Percentiles rank a stretch among this genome's conserved stretches.
phyloP scores from a whole-genome alignment of 2,797 vertebrate genomes.

The Clarias platycephalus region DNA sequence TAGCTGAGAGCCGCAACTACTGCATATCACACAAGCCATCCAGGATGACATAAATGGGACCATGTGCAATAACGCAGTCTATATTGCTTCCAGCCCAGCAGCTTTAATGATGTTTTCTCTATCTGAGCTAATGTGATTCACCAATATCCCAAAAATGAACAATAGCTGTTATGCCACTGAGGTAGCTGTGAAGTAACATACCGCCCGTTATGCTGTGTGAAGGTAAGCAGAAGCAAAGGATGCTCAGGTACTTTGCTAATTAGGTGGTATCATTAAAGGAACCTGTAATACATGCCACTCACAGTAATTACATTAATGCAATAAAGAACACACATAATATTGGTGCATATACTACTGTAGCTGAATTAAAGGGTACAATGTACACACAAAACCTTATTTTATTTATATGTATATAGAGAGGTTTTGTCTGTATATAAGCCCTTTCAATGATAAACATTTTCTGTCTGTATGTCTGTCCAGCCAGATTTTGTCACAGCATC shows the following conservation, averaged over 20 bases:
- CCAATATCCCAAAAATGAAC: slow-evolving; percentile 50
- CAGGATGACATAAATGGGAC: slow-evolving; percentile 60
- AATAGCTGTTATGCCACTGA: slow-evolving; percentile 38
- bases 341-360: not conserved
- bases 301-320: slow-evolving; percentile 60
- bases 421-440: too few relatives aligned
- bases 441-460: too few relatives aligned
- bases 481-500: too few relatives aligned
- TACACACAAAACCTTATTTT: too few relatives aligned
- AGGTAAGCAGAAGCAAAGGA: slow-evolving; percentile 66
- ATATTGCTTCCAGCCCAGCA: slow-evolving; percentile 61
- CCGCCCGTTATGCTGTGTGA: slow-evolving; percentile 50
- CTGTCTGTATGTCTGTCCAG: too few relatives aligned
- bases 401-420: too few relatives aligned
- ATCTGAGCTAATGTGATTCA: slow-evolving; percentile 52
- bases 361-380: too few relatives aligned
- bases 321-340: slow-evolving; percentile 28
- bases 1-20: slow-evolving; percentile 50
- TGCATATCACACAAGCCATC: slow-evolving; percentile 34
- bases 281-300: slow-evolving; percentile 39
- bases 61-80: slow-evolving; percentile 50
- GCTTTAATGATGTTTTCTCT: slow-evolving; percentile 55
- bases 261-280: slow-evolving; percentile 51
- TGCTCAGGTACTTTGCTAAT: slow-evolving; percentile 61
- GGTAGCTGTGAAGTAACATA: slow-evolving; percentile 63